These are phyloP conservation scores for Patella depressa DNA, from an alignment of 2,888 invertebrate genomes.

Conservation along the genomic window DNA sequence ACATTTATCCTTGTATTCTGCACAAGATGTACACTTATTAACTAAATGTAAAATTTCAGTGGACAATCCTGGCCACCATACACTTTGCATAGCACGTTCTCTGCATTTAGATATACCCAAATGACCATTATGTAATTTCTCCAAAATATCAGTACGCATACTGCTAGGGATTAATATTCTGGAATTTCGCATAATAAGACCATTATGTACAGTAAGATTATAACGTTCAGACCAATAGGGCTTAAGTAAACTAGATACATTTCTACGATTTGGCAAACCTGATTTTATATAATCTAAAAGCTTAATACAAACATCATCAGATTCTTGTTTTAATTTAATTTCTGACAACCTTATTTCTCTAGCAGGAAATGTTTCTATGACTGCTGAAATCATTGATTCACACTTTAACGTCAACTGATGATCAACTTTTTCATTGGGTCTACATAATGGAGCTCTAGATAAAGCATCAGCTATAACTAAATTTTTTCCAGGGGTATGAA, in stretches of 20 bases:
- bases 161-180: background rate
- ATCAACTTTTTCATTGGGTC: background rate
- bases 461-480: conserved; percentile 28
- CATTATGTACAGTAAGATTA: conserved; percentile 19
- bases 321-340: background rate
- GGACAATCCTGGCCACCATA: conserved; percentile 40
- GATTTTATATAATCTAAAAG: background rate
- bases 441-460: background rate
- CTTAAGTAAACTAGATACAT: background rate
- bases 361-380: background rate
- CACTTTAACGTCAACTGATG: background rate
- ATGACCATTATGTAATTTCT: conserved; percentile 34
- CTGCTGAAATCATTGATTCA: background rate
- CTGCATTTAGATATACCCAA: conserved; percentile 41
- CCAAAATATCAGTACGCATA: background rate
- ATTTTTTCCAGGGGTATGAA: conserved; percentile 24
- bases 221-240: background rate
- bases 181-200: conserved; percentile 24
- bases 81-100: conserved; percentile 34
- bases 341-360: background rate
- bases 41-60: conserved; percentile 29
- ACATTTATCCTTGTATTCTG: conserved; percentile 28
- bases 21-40: conserved; percentile 34
- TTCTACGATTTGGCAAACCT: background rate
- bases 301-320: background rate